Percentiles rank a stretch among this genome's conserved stretches.
Evolutionary conservation across 2,113 vertebrate genomes (phyloP).

Genomic region (Eptesicus fuscus): DNA sequence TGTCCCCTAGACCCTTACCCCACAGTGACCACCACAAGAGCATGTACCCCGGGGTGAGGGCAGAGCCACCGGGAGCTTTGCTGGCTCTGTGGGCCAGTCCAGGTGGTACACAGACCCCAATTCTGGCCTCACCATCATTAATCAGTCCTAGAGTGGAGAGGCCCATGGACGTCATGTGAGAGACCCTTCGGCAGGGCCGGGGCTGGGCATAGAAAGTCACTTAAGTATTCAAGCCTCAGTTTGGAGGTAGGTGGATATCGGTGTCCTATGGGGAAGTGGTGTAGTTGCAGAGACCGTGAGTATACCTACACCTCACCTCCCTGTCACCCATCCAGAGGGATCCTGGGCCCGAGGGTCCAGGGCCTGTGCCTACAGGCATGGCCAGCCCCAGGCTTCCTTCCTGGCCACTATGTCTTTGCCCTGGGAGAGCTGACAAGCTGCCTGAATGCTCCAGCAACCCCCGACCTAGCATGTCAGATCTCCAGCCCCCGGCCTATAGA

Average conservation of each 20-base stretch:
- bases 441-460: background rate
- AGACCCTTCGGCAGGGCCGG: background rate
- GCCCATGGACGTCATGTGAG: background rate
- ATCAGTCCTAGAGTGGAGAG: background rate
- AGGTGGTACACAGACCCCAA: accelerated
- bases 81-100: background rate
- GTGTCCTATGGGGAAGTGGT: background rate
- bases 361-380: background rate
- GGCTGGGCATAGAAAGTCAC: background rate
- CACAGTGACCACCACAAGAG: background rate
- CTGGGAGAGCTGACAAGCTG: background rate
- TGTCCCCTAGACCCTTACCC: background rate
- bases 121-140: background rate
- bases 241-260: background rate
- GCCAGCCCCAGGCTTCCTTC: background rate
- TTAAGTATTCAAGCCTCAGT: background rate
- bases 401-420: background rate
- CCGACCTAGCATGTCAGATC: background rate
- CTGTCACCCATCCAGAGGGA: background rate
- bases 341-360: background rate
- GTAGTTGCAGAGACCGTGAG: background rate
- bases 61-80: background rate
- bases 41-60: background rate
- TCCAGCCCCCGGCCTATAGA: accelerated
- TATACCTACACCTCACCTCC: background rate